Conservation (phyloP, 2,113 vertebrate genomes). For the Podilymbus podiceps region DNA sequence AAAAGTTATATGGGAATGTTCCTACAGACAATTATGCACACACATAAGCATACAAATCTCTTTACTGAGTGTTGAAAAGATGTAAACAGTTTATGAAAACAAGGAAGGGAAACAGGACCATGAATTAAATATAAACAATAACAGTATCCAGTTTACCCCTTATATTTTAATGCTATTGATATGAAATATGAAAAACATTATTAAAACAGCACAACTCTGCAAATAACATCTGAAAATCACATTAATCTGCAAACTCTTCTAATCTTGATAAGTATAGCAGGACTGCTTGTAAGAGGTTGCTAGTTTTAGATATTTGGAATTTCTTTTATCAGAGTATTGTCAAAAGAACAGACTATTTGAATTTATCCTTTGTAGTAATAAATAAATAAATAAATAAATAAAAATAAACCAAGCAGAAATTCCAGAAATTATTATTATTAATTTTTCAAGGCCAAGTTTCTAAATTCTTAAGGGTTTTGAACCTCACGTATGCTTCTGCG, state of each 20-base stretch:
- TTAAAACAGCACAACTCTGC: neutral
- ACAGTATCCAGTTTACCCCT: neutral
- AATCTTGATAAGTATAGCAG: neutral
- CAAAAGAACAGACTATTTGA: neutral
- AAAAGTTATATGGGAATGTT: neutral
- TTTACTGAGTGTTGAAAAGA: neutral
- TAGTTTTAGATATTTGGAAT: neutral
- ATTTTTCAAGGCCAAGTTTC: neutral
- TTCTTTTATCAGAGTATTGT: neutral
- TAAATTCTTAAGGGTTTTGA: neutral
- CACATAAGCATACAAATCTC: neutral
- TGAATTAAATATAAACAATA: neutral
- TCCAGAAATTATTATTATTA: neutral
- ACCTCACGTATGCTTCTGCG: neutral
- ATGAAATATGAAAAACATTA: neutral
- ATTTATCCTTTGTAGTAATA: neutral
- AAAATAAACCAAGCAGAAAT: neutral
- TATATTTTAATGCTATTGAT: constrained; percentile 33
- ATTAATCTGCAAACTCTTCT: neutral
- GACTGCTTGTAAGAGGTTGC: neutral
- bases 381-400: neutral
- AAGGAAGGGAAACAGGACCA: neutral
- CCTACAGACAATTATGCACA: neutral
- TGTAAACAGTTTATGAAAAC: neutral
- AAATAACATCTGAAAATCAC: neutral